Evolutionary conservation across 2,797 vertebrate genomes (phyloP).

Genomic region (Natrix natrix): DNA sequence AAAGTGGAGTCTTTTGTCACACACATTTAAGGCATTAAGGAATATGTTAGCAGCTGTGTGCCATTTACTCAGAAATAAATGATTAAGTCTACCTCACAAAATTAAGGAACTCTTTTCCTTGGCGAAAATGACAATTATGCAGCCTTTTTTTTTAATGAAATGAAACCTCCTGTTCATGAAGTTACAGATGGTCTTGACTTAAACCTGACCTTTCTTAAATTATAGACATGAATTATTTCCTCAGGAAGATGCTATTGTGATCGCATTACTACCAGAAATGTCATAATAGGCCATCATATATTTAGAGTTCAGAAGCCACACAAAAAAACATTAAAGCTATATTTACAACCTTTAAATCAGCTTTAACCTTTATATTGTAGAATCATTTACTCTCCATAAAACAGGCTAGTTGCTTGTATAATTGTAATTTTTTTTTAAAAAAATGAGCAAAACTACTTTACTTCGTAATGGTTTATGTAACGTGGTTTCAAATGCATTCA

Average conservation of each 20-base stretch:
- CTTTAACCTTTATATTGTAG: slow-evolving; percentile 16
- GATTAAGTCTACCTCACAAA: slow-evolving; percentile 19
- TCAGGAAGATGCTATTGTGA: slow-evolving; percentile 24
- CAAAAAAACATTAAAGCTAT: slow-evolving; percentile 29
- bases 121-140: not conserved
- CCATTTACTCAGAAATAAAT: slow-evolving; percentile 25
- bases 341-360: slow-evolving; percentile 30
- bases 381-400: slow-evolving; percentile 5
- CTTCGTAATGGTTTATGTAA: not conserved
- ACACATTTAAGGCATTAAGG: not conserved
- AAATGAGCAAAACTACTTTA: not conserved
- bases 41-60: slow-evolving; percentile 15
- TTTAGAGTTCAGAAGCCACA: slow-evolving; percentile 10
- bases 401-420: not conserved
- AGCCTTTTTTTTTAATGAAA: slow-evolving; percentile 1
- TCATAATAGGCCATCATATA: slow-evolving; percentile 22
- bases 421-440: not conserved
- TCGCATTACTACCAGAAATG: slow-evolving; percentile 29
- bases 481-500: not conserved
- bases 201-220: slow-evolving; percentile 39
- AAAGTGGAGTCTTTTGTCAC: not conserved
- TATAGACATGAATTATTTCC: slow-evolving; percentile 24
- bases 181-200: slow-evolving; percentile 19
- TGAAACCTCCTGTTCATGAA: not conserved
- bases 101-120: slow-evolving; percentile 9